Percentiles rank a stretch among this genome's conserved stretches.
Evolutionary conservation across 2,888 invertebrate genomes (phyloP).

Genomic region (Limnephilus auricula): DNA sequence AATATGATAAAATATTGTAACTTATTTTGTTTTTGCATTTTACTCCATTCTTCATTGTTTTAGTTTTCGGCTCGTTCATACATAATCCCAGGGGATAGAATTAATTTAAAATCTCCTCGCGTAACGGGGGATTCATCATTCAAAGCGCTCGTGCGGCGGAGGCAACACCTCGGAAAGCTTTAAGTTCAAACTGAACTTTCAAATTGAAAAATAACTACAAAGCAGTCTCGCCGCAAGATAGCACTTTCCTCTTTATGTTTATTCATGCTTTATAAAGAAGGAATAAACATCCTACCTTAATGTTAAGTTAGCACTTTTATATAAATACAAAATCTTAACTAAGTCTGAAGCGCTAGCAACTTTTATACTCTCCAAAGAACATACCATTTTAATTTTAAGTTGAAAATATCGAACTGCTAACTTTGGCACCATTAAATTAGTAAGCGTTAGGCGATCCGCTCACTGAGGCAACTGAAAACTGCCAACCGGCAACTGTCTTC

Average conservation of each 20-base stretch:
- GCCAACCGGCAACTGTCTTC: no score
- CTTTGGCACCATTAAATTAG: no score
- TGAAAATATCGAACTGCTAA: no score
- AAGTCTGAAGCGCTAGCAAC: background rate
- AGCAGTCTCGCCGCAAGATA: background rate
- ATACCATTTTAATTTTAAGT: background rate
- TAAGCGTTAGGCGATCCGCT: no score
- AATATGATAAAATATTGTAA: background rate
- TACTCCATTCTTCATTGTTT: background rate
- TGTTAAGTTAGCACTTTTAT: background rate
- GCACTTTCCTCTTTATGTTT: background rate
- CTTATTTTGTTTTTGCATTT: background rate
- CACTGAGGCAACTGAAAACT: no score
- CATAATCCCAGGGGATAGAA: background rate
- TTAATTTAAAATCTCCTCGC: background rate
- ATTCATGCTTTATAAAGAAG: background rate
- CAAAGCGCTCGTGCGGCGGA: background rate
- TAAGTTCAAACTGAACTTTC: background rate
- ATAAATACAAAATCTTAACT: background rate
- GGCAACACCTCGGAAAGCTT: background rate
- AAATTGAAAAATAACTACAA: background rate
- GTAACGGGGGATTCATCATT: background rate
- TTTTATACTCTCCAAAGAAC: background rate
- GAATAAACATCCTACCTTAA: background rate
- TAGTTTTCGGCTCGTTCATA: background rate